Evolutionary conservation across 2,113 vertebrate species (phyloP).

Genomic region (Dissostichus mawsoni): DNA sequence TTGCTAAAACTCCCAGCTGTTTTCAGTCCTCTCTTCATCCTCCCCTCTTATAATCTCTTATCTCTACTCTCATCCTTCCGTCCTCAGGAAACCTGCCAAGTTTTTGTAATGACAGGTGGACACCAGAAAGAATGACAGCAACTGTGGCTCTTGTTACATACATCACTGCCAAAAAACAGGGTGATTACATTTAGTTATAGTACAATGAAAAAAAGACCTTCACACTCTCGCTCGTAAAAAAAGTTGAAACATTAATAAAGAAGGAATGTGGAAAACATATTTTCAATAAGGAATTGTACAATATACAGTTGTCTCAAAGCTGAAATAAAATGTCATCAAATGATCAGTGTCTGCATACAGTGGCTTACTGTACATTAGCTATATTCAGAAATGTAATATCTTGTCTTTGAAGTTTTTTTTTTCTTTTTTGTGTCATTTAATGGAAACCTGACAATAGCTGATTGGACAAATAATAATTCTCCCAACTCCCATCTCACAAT

Average conservation of each 20-base stretch:
- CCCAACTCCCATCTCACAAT: neutral
- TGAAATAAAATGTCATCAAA: neutral
- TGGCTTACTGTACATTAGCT: neutral
- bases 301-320: neutral
- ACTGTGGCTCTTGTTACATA: neutral
- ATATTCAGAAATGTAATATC: neutral
- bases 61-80: slow-evolving; percentile 3
- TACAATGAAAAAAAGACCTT: neutral
- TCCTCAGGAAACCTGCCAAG: neutral
- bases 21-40: neutral
- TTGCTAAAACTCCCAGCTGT: slow-evolving; percentile 22
- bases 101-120: slow-evolving; percentile 1
- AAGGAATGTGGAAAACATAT: neutral
- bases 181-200: neutral
- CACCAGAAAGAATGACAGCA: neutral
- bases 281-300: neutral
- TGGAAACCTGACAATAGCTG: neutral
- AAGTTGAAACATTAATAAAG: neutral
- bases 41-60: neutral
- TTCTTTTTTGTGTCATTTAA: neutral
- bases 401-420: neutral
- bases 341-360: neutral
- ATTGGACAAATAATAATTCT: neutral
- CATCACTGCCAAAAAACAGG: neutral
- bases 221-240: neutral